A percentile compares a stretch with the other conserved stretches of the same genome.
These are phyloP conservation scores for Metalampra italica DNA, from an alignment of 2,888 invertebrate genomes.

Conservation along the genomic window DNA sequence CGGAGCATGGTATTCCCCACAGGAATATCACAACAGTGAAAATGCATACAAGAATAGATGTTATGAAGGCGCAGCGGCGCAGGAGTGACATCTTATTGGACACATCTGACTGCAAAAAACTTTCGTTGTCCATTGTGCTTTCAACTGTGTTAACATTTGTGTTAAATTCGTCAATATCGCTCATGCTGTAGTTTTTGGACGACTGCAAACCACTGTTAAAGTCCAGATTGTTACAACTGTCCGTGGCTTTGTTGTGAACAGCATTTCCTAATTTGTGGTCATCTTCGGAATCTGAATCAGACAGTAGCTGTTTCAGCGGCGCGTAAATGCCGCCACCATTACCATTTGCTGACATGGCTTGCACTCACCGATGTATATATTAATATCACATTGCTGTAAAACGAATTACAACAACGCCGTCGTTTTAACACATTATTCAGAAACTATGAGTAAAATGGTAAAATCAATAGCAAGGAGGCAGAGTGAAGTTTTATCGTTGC, in stretches of 20 bases:
- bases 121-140: conserved; percentile 71
- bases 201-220: conserved; percentile 66
- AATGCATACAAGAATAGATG: conserved; percentile 84
- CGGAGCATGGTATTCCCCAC: conserved; percentile 87
- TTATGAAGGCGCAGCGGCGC: conserved; percentile 83
- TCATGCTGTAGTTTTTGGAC: conserved; percentile 65
- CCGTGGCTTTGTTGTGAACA: conserved; percentile 45
- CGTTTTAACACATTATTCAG: neutral
- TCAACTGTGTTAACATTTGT: conserved; percentile 67
- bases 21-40: conserved; percentile 85
- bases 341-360: conserved; percentile 65
- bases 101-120: conserved; percentile 66
- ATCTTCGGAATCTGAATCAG: conserved; percentile 88
- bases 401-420: neutral
- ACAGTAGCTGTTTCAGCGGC: conserved; percentile 86
- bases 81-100: conserved; percentile 81
- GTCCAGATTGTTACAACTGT: conserved; percentile 65
- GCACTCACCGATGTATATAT: conserved; percentile 12
- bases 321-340: conserved; percentile 80
- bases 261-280: conserved; percentile 72
- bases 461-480: too few relatives aligned
- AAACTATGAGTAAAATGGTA: too few relatives aligned
- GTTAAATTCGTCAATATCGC: conserved; percentile 69
- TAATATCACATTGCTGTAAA: conserved; percentile 8
- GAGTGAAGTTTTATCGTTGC: too few relatives aligned